Percentiles rank a stretch among this genome's conserved stretches.
Evolutionary conservation across 1,140 invertebrate species (phyloP).

Genomic region (Gonatopus flavifemur): DNA sequence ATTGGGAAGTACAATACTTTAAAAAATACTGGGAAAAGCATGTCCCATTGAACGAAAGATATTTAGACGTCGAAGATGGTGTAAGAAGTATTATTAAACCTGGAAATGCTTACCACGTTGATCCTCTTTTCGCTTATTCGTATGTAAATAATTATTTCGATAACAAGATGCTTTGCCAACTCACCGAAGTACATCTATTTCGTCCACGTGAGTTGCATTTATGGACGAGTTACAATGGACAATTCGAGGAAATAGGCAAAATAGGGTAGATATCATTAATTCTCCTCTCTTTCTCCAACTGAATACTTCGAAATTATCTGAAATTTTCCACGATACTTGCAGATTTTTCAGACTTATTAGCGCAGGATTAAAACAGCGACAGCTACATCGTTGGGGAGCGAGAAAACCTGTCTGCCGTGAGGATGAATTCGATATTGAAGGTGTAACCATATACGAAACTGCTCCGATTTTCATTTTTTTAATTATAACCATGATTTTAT

Average conservation of each 20-base stretch:
- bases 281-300: too few species aligned
- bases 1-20: constrained; percentile 21
- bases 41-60: constrained; percentile 14
- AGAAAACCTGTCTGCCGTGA: constrained; percentile 21
- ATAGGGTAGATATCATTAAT: constrained; percentile 21
- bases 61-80: constrained; percentile 14
- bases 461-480: constrained; percentile 24
- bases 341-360: constrained; percentile 17
- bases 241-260: constrained; percentile 25
- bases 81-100: constrained; percentile 2
- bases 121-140: constrained; percentile 20
- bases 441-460: constrained; percentile 23
- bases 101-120: constrained; percentile 22
- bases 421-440: constrained; percentile 8
- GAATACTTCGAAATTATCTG: not conserved
- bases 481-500: constrained; percentile 14
- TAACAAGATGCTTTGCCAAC: constrained; percentile 29
- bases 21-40: constrained; percentile 12
- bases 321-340: not conserved
- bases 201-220: constrained; percentile 8
- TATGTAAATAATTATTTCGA: constrained; percentile 15
- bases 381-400: constrained; percentile 7
- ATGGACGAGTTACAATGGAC: constrained; percentile 7
- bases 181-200: constrained; percentile 30
- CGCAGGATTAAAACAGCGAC: constrained; percentile 18